Base-by-base conservation (phyloP, 2,113 vertebrate species). In the Electrona antarctica region DNA sequence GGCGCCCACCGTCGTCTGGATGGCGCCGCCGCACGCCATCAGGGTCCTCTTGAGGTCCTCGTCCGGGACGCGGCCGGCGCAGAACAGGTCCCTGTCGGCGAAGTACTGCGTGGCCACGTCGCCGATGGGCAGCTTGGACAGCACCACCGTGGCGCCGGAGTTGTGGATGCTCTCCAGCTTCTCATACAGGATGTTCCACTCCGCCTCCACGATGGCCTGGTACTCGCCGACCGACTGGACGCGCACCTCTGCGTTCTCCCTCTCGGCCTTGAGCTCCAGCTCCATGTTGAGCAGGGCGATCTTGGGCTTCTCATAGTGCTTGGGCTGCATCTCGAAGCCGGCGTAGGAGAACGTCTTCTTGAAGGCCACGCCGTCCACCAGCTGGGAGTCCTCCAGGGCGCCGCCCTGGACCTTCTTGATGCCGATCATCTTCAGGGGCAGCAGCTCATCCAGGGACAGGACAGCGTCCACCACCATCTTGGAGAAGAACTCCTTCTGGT, bases 341-440 rank as follows among this genome's bases (percentile, higher is more conserved):
- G 97, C 98, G 0, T 99, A 99, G 9, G 97, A 98, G 82, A 99
- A 99, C 0, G 98, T 99, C 87, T 99, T 99, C 93, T 99, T 99
- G 77, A 99, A 99, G 1, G 98, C 97, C 0, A 99, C 98, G 0
- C 98, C 98, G 0, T 94, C 94, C 54, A 99, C 91, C 84, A 99
- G 88, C 71, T 95, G 95, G 0, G 98, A 98, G 21, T 99, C 97
- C 92, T 98, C 97, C 1, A 98, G 85, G 45, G 92, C 98, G 41
- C 98, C 98, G 70, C 98, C 98, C 71, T 99, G 97, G 15, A 99
- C 96, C 83, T 99, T 99, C 93, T 98, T 98, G 73, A 99, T 96
- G 28, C 98, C 98, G 0, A 98, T 98, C 96, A 98, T 98, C 82
- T 99, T 99, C 78, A 99, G 94, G 48, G 96, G 95, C 81, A 99